phyloP scores from a whole-genome alignment of 2,888 invertebrate genomes.

The Neocrepidodera transversa region DNA sequence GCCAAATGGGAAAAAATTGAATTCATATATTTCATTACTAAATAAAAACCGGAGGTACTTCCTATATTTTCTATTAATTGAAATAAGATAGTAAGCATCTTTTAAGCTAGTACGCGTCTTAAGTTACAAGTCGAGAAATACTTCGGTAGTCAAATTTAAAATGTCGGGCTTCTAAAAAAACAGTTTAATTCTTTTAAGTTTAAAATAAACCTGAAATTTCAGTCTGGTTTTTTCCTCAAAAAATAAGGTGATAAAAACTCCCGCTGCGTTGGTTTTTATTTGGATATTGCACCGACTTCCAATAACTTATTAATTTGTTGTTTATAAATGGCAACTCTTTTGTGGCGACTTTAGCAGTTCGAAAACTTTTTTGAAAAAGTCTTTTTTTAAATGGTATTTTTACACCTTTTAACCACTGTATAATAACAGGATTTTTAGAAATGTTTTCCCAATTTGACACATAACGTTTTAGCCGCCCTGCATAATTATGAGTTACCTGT shows the following conservation, averaged over 20 bases:
- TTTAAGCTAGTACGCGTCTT: not conserved
- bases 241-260: conserved; percentile 21
- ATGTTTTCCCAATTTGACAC: no score
- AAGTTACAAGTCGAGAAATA: no score
- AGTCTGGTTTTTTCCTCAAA: conserved; percentile 24
- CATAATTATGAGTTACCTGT: no score
- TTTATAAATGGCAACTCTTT: not conserved
- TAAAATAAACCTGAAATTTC: conserved; percentile 1
- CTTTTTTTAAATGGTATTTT: no score
- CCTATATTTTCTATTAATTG: not conserved
- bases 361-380: no score
- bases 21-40: conserved; percentile 10
- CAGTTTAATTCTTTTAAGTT: conserved; percentile 1
- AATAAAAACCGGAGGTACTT: conserved; percentile 11
- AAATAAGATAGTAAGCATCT: not conserved
- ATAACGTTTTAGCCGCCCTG: no score
- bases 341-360: no score
- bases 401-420: no score
- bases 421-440: no score
- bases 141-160: no score
- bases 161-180: not conserved
- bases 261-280: not conserved
- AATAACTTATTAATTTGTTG: conserved; percentile 3
- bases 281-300: conserved; percentile 15
- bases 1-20: conserved; percentile 6